A percentile compares a stretch with the other conserved stretches of the same genome.
phyloP scores from a whole-genome alignment of 1,140 invertebrate genomes.

The Aphidius gifuensis region DNA sequence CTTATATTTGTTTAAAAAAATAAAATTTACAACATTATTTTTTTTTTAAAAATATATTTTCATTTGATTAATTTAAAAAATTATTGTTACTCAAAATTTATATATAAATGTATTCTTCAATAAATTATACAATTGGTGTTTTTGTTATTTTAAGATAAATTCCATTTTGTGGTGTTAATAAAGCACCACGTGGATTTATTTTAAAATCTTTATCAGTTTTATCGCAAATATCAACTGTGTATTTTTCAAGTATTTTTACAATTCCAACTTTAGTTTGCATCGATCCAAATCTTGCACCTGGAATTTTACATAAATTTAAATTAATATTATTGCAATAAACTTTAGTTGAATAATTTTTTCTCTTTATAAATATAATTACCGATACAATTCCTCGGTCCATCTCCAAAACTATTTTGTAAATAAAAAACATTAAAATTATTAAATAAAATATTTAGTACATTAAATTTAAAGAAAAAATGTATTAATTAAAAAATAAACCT shows the following conservation, averaged over 20 bases:
- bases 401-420: constrained; percentile 44
- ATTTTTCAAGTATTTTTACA: constrained; percentile 48
- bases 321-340: not conserved
- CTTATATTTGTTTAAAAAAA: too few relatives aligned
- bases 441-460: too few relatives aligned
- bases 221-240: constrained; percentile 41
- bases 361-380: constrained; percentile 36
- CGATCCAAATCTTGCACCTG: constrained; percentile 47
- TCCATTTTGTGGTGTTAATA: constrained; percentile 32
- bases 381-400: constrained; percentile 67
- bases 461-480: too few relatives aligned
- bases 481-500: constrained; percentile 53
- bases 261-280: constrained; percentile 56
- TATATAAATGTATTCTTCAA: too few relatives aligned
- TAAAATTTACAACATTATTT: too few relatives aligned
- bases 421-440: too few relatives aligned
- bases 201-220: constrained; percentile 39
- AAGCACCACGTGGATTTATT: constrained; percentile 27
- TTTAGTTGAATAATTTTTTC: not conserved
- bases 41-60: too few relatives aligned
- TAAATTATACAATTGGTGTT: not conserved
- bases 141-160: constrained; percentile 35
- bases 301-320: not conserved
- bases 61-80: too few relatives aligned
- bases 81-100: too few relatives aligned